Evolutionary conservation across 2,797 vertebrate species (phyloP).

Genomic region (Sandelia bainsii): DNA sequence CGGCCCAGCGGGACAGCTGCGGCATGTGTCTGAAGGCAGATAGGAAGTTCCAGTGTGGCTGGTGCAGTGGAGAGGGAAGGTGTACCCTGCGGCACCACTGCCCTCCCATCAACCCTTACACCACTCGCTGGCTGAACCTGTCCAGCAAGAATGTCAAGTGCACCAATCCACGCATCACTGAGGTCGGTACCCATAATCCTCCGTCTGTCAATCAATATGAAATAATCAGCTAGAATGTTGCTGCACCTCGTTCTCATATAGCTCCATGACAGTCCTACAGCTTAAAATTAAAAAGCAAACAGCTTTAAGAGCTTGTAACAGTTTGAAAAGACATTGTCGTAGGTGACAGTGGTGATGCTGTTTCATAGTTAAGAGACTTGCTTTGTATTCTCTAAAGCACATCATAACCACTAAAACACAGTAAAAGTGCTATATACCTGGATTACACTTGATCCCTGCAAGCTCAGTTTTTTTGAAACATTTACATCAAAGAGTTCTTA

Average conservation of each 20-base stretch:
- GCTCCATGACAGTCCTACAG: neutral
- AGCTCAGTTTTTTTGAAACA: neutral
- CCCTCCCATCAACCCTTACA: slow-evolving; percentile 81
- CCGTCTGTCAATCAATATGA: slow-evolving; percentile 38
- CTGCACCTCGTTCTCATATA: neutral
- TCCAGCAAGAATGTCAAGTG: slow-evolving; percentile 94
- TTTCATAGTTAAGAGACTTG: slow-evolving; percentile 11
- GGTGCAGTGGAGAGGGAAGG: slow-evolving; percentile 92
- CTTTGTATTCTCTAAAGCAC: slow-evolving; percentile 16
- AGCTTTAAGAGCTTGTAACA: neutral
- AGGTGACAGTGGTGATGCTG: neutral
- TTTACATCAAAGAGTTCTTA: slow-evolving; percentile 18
- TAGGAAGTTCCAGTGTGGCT: slow-evolving; percentile 96
- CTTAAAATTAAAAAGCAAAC: neutral
- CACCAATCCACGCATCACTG: slow-evolving; percentile 96
- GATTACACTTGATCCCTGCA: slow-evolving; percentile 16
- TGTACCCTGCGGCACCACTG: slow-evolving; percentile 94
- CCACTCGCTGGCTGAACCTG: slow-evolving; percentile 94
- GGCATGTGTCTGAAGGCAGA: slow-evolving; percentile 96
- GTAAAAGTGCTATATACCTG: neutral
- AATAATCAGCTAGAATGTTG: neutral
- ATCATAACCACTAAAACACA: neutral
- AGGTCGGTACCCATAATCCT: slow-evolving; percentile 85
- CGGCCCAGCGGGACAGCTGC: slow-evolving; percentile 96
- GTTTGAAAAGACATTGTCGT: slow-evolving; percentile 8